Conservation (phyloP, 2,797 vertebrate species). For the Trachops cirrhosus region DNA sequence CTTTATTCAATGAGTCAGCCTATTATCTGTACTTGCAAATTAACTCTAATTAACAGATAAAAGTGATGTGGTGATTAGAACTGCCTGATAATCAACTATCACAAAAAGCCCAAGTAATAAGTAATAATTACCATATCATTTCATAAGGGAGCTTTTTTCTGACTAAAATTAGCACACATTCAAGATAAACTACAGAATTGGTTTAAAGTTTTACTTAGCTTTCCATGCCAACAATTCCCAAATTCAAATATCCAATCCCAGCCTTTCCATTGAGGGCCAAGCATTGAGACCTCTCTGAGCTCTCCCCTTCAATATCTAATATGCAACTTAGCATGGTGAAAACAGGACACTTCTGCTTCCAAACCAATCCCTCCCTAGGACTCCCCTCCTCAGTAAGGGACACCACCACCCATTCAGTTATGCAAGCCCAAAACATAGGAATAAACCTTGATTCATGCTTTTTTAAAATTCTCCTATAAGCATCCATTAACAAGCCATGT, state of each 20-base stretch:
- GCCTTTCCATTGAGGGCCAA: neutral
- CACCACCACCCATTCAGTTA: neutral
- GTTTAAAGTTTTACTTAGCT: neutral
- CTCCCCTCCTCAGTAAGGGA: neutral
- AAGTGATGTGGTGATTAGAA: conserved; percentile 52
- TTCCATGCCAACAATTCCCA: neutral
- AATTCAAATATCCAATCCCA: neutral
- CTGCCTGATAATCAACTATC: conserved; percentile 48
- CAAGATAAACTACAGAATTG: conserved; percentile 31
- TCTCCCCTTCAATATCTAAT: neutral
- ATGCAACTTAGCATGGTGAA: neutral
- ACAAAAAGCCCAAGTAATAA: conserved; percentile 49
- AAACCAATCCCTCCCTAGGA: neutral
- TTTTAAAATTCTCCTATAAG: neutral
- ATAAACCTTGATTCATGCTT: neutral
- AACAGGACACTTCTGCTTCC: neutral
- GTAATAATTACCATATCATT: conserved; percentile 58
- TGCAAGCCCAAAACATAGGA: neutral
- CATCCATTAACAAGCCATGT: neutral
- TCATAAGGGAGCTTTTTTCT: conserved; percentile 2
- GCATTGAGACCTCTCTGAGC: neutral
- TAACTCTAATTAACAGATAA: conserved; percentile 62
- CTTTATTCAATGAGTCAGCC: conserved; percentile 44
- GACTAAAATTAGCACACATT: neutral
- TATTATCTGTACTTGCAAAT: conserved; percentile 38